Base-by-base conservation (phyloP, 2,888 invertebrate species). In the Sicus ferrugineus region DNA sequence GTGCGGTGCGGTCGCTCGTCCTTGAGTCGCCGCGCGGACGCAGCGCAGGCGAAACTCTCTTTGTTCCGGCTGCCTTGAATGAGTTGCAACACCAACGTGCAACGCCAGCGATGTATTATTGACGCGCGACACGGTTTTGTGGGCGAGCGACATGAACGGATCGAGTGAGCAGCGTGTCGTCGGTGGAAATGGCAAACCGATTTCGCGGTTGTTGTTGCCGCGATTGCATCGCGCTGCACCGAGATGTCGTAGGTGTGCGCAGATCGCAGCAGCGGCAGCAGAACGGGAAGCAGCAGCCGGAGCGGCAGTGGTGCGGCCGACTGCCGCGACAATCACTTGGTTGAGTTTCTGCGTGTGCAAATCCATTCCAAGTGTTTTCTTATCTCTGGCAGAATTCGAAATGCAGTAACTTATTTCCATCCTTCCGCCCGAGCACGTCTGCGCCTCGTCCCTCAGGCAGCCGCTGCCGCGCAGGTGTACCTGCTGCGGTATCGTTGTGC, bases 41-140 rank as follows among this genome's bases (percentile, higher is more conserved):
- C 21, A 63, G 1, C 26, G 19, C 48, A 63, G 30, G 19, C 14
- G 30, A 9, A n/a, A n/a, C n/a, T 62, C 46, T 14, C 50, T 63
- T 63, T 28, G 50, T 63, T 63, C 19, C 34, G 34, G 65, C 56
- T 19, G 56, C 54, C 46, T 58, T 56, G 58, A 67, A 67, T 56
- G 58, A 58, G 67, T 58, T 58, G 67, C 67, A 14, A 46, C 67
- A 67, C 21, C 30, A 66, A 56, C 34, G 54, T 68, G 50, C 46
- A 30, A n/a, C 58, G 50, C 26, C 28, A 54, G 64, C 52, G 58
- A 42, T 73, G 68, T 68, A 71, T 76, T 75, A 79, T 77, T 83
- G 84, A 84, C 84, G 79, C 79, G 80, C 81, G 82, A 84, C 84
- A 84, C 80, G 83, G 82, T 81, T 84, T 84, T 84, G 84, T 84